Percentiles rank a stretch among this genome's conserved stretches.
Conservation (phyloP, 2,797 vertebrate species). For the Gymnothorax javanicus region DNA sequence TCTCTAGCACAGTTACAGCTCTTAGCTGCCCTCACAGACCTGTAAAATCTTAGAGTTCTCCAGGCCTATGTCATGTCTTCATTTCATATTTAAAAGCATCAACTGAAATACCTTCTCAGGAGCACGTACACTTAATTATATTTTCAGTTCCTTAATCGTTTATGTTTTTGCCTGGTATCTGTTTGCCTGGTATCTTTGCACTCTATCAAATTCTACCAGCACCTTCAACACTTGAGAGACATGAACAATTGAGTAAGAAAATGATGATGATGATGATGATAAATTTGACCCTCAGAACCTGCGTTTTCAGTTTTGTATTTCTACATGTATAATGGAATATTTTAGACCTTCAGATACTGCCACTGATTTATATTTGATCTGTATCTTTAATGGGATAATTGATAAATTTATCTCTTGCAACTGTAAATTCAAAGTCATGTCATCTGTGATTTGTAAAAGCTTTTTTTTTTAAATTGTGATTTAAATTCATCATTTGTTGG, state of each 20-base stretch:
- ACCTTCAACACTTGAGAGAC: background rate
- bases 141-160: too few relatives aligned
- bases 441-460: conserved; percentile 40
- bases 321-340: background rate
- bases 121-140: too few relatives aligned
- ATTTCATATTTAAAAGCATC: too few relatives aligned
- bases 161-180: too few relatives aligned
- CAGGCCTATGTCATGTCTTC: too few relatives aligned
- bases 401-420: conserved; percentile 45
- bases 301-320: background rate
- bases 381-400: conserved; percentile 51
- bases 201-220: too few relatives aligned
- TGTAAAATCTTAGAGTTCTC: too few relatives aligned
- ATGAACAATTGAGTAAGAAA: background rate
- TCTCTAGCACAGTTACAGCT: too few relatives aligned
- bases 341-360: background rate
- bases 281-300: background rate
- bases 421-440: conserved; percentile 37
- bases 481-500: conserved; percentile 50
- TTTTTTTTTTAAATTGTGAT: conserved; percentile 45
- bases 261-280: background rate
- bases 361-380: conserved; percentile 43
- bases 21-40: too few relatives aligned
- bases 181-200: too few relatives aligned
- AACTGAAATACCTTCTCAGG: too few relatives aligned